Conservation (phyloP, 37 sponge, comb jelly and placozoan species). For the Hexactinellida sp. region DNA sequence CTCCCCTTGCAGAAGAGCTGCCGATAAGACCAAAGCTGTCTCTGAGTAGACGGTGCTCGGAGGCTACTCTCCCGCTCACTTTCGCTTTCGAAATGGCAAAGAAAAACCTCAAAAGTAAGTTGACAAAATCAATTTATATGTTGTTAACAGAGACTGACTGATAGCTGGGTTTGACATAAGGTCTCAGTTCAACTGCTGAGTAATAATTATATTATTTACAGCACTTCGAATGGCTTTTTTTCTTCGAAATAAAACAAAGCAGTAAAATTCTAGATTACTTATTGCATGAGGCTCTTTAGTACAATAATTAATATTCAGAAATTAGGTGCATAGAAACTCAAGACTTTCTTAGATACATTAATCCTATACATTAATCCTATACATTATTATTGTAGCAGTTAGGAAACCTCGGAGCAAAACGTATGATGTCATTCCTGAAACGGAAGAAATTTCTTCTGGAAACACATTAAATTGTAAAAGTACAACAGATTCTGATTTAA, state of each 20-base stretch:
- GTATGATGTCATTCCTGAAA: not conserved
- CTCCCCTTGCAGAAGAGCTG: not conserved
- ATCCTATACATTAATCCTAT: no score
- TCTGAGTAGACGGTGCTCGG: not conserved
- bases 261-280: no score
- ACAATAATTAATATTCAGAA: no score
- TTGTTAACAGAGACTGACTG: no score
- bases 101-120: not conserved
- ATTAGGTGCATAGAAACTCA: no score
- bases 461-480: not conserved
- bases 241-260: no score
- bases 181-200: no score
- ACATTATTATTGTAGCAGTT: not conserved
- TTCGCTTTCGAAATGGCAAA: not conserved
- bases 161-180: not conserved
- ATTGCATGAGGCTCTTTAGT: no score
- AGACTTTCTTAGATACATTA: no score
- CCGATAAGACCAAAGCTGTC: not conserved
- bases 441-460: not conserved
- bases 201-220: no score
- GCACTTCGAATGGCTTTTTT: no score
- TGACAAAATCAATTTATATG: not conserved
- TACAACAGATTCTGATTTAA: no score
- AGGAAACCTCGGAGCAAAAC: not conserved
- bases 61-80: conserved; percentile 1